Conservation (phyloP, 1,140 invertebrate genomes). For the Mya arenaria region DNA sequence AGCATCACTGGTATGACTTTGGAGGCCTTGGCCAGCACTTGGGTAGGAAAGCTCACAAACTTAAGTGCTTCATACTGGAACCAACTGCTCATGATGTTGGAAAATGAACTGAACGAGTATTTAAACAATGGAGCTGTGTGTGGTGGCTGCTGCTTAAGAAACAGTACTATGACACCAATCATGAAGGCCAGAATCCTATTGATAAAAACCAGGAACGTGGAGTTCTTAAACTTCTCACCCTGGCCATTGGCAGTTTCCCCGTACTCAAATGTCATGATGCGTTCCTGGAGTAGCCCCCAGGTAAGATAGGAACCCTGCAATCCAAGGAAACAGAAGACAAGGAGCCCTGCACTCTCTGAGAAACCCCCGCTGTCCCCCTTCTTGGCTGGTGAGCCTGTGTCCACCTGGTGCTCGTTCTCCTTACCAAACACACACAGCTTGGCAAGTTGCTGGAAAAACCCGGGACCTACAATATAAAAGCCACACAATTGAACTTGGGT, state of each 20-base stretch:
- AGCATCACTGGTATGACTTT: slow-evolving; percentile 96
- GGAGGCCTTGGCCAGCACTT: slow-evolving; percentile 85
- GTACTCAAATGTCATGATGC: slow-evolving; percentile 88
- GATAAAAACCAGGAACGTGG: slow-evolving; percentile 97
- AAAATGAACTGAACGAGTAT: slow-evolving; percentile 97
- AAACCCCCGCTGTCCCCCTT: not conserved
- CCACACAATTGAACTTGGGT: too few species aligned
- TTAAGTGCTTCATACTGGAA: slow-evolving; percentile 99
- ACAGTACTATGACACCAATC: slow-evolving; percentile 86
- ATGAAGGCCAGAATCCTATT: slow-evolving; percentile 94
- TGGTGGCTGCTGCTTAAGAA: slow-evolving; percentile 85
- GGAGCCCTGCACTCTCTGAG: slow-evolving; percentile 57
- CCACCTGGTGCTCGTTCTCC: slow-evolving; percentile 71
- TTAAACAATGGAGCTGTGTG: slow-evolving; percentile 95
- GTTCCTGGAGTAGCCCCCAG: slow-evolving; percentile 95
- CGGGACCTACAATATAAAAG: too few species aligned
- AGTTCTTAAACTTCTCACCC: slow-evolving; percentile 90
- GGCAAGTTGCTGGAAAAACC: slow-evolving; percentile 68
- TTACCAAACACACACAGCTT: slow-evolving; percentile 86
- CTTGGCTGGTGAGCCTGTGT: too few species aligned
- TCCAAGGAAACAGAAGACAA: slow-evolving; percentile 92
- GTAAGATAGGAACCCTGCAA: slow-evolving; percentile 95
- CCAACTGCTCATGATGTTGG: slow-evolving; percentile 99
- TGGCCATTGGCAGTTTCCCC: slow-evolving; percentile 58
- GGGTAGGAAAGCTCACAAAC: slow-evolving; percentile 98